Evolutionary conservation across 2,113 vertebrate genomes (phyloP).

Genomic region (Nestor notabilis): DNA sequence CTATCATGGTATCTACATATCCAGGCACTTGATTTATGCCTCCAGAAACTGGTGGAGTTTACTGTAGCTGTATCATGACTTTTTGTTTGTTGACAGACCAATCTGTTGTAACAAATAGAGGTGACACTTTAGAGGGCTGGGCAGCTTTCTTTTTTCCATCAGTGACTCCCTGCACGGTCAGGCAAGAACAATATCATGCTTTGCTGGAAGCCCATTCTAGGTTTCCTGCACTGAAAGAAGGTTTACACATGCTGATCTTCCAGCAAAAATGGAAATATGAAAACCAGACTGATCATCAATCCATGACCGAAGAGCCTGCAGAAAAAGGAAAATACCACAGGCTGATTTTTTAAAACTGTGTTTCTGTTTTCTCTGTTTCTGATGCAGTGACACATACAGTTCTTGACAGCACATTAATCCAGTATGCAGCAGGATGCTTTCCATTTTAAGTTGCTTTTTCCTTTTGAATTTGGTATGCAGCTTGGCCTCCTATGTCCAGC

Average conservation of each 20-base stretch:
- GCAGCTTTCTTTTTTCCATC: background rate
- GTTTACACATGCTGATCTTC: background rate
- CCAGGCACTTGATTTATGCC: background rate
- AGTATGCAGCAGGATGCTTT: background rate
- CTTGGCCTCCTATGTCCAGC: background rate
- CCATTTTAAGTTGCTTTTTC: background rate
- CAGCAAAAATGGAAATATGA: background rate
- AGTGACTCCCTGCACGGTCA: background rate
- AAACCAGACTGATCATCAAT: background rate
- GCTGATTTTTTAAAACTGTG: background rate
- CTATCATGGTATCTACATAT: background rate
- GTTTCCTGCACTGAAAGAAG: background rate
- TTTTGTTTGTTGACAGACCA: background rate
- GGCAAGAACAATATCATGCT: background rate
- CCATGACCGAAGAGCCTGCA: background rate
- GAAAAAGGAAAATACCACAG: background rate
- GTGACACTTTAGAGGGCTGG: background rate
- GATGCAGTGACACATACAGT: background rate
- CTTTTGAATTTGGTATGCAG: background rate
- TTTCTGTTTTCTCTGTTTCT: background rate
- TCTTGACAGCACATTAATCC: background rate
- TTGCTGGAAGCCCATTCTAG: background rate
- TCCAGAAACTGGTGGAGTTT: background rate
- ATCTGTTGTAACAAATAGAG: background rate
- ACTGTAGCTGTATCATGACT: background rate